Conservation (phyloP, 2,797 vertebrate genomes). For the Anabacerthia variegaticeps region DNA sequence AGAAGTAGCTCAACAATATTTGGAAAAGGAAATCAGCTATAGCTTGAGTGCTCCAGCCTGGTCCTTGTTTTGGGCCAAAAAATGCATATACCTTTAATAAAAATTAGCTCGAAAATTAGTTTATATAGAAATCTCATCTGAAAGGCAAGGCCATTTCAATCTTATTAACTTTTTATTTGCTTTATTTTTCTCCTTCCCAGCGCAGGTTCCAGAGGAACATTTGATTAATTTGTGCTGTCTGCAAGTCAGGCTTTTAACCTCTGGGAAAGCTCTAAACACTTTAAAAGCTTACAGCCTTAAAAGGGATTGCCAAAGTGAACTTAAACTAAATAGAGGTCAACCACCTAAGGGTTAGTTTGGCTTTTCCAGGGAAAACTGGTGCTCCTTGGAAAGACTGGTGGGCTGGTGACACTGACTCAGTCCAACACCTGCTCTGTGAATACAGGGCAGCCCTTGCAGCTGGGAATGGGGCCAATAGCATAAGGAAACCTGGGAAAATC, state of each 20-base stretch:
- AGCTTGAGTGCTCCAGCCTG: not conserved
- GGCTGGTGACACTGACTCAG: not conserved
- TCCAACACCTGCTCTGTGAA: not conserved
- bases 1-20: conserved; percentile 15
- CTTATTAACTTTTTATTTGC: conserved; percentile 54
- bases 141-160: not conserved
- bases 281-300: conserved; percentile 38
- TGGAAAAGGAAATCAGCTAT: conserved; percentile 22
- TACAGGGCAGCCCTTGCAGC: not conserved
- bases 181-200: conserved; percentile 35
- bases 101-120: conserved; percentile 15
- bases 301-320: conserved; percentile 32
- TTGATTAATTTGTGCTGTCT: conserved; percentile 59
- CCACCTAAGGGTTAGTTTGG: conserved; percentile 27
- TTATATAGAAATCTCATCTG: conserved; percentile 4
- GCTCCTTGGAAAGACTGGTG: not conserved
- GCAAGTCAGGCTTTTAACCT: conserved; percentile 56
- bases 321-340: conserved; percentile 59
- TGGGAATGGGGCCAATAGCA: not conserved
- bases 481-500: not conserved
- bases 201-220: conserved; percentile 21
- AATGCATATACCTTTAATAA: not conserved
- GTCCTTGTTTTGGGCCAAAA: not conserved
- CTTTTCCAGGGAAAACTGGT: not conserved
- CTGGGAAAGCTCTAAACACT: conserved; percentile 53